Evolutionary conservation across 2,888 invertebrate species (phyloP), one percentile per base, ranked within the genome.

Genomic region (Lordiphosa fenestrarum): DNA sequence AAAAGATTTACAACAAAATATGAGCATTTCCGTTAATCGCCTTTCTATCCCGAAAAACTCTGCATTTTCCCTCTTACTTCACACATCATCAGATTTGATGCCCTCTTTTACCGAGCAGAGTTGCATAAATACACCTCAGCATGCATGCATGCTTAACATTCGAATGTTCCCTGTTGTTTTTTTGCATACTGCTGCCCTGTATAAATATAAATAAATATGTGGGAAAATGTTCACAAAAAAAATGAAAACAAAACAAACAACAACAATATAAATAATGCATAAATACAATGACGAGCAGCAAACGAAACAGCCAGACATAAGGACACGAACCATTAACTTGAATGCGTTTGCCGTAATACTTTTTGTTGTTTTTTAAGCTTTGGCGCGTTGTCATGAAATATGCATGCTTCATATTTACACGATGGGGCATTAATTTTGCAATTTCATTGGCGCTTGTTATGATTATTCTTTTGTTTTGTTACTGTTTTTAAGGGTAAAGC

Each of bases 261-360:
- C 58, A 66, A 59, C 56, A 44, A 53, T 61, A 73, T 81, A 81
- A 81, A 81, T 81, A 73, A 71, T 71, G 69, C 62, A 81, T 66
- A 73, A 71, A 71, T 66, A 58, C 50, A 69, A 64, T 73, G 66
- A 71, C 61, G 66, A 65, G 63, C 57, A 44, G 30, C 30, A 30
- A 30, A 61, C 58, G 53, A 66, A 58, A 46, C 52, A 50, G 60
- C 53, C 58, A 49, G 54, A 61, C 52, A 73, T 66, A 73, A 73
- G 61, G 69, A 69, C 64, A 66, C 67, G 74, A 66, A 49, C 77
- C 77, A 81, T 77, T 81, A 73, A 81, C 65, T 66, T 73, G 77
- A 77, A 77, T 71, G 10, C 41, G 41, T 3, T 37, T 49, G 10
- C 42, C 35, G 25, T 64, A 15, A 39, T 39, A 42, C 12, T 36